Evolutionary conservation across 2,888 invertebrate species (phyloP).

Genomic region (Mesorhabditis spiculigera): DNA sequence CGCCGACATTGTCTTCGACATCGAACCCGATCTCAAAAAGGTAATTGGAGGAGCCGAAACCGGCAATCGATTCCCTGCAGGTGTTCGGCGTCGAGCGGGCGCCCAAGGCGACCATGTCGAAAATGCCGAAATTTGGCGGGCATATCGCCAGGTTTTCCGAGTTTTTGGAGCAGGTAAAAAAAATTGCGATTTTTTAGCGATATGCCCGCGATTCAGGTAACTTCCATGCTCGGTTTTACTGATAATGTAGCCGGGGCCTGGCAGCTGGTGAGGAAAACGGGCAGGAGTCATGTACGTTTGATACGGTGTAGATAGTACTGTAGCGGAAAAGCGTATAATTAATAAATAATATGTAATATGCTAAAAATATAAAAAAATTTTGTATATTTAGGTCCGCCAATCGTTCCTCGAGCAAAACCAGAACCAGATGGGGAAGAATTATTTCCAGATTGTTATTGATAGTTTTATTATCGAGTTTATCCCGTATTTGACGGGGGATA

Average conservation of each 20-base stretch:
- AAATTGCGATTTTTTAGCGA: too few relatives aligned
- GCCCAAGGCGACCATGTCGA: conserved; percentile 51
- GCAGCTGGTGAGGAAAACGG: conserved; percentile 56
- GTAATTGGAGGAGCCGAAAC: conserved; percentile 13
- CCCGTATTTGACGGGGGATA: conserved; percentile 52
- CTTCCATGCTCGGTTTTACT: conserved; percentile 54
- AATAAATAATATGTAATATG: too few relatives aligned
- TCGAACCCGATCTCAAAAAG: conserved; percentile 52
- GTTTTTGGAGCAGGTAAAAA: conserved; percentile 56
- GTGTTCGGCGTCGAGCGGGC: conserved; percentile 56
- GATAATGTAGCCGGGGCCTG: conserved; percentile 56
- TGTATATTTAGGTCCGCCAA: conserved; percentile 14
- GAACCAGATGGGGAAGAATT: conserved; percentile 54
- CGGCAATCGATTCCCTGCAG: conserved; percentile 16
- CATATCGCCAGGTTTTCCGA: conserved; percentile 53
- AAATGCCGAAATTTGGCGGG: conserved; percentile 57
- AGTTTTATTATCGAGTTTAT: conserved; percentile 47
- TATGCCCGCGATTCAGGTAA: too few relatives aligned
- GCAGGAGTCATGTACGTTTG: conserved; percentile 42
- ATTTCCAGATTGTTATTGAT: conserved; percentile 51
- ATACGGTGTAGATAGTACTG: neutral
- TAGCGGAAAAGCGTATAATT: too few relatives aligned
- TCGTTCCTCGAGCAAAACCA: conserved; percentile 53
- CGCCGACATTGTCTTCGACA: conserved; percentile 53
- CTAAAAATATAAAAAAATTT: too few relatives aligned